Conservation (phyloP, 2,113 vertebrate species). For the Pollimyrus isidori region DNA sequence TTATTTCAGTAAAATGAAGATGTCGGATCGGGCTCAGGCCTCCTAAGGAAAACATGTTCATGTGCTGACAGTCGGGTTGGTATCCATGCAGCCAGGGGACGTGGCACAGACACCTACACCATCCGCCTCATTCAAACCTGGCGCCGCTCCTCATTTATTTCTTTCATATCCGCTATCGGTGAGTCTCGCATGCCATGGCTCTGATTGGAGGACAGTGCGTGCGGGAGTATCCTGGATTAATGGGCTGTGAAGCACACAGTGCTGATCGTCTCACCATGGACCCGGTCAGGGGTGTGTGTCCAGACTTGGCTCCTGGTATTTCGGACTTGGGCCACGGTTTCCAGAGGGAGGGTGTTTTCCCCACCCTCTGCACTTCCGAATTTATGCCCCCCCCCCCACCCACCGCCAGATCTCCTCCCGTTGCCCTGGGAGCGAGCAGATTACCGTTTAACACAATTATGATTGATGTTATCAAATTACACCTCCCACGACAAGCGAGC, state of each 20-base stretch:
- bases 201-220: background rate
- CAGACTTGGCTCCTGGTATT: slow-evolving; percentile 61
- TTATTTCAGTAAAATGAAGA: slow-evolving; percentile 7
- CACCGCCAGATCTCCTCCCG: background rate
- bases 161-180: background rate
- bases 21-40: background rate
- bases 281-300: background rate
- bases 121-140: background rate
- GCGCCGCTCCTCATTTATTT: slow-evolving; percentile 29
- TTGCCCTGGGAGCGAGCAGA: slow-evolving; percentile 77
- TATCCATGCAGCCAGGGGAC: background rate
- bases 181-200: background rate
- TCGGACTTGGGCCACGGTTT: slow-evolving; percentile 71
- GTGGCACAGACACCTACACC: slow-evolving; percentile 15
- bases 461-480: slow-evolving; percentile 85
- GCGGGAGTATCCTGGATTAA: background rate
- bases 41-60: slow-evolving; percentile 16
- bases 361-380: slow-evolving; percentile 71
- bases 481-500: slow-evolving; percentile 53
- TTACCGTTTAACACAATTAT: slow-evolving; percentile 91
- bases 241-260: background rate
- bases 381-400: slow-evolving; percentile 71
- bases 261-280: background rate
- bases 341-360: slow-evolving; percentile 53
- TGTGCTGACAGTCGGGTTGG: background rate